Evolutionary conservation across 2,888 invertebrate genomes (phyloP), one percentile per base, ranked within the genome.

Genomic region (Hetaerina titia): DNA sequence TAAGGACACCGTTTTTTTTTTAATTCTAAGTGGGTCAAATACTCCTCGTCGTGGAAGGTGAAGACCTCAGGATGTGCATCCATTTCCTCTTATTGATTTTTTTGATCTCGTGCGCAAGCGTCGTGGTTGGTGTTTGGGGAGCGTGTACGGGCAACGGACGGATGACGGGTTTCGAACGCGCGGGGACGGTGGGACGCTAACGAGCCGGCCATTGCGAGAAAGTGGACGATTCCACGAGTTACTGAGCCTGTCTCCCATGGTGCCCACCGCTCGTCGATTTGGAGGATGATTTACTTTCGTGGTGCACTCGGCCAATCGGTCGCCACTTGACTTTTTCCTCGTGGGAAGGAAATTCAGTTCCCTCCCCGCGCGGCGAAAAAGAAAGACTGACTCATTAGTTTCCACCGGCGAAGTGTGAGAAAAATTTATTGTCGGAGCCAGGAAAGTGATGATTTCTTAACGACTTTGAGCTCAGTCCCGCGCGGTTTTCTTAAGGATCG

Each of bases 371-470:
- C n/a, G 5, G 69, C 22, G 81, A 13, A 31, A 31, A 81, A 81
- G 31, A 81, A 81, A 81, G 25, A 22, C 81, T 13, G 31, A 45
- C 81, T 81, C 81, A 81, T 81, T 81, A 81, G 81, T 81, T 81
- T 81, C 81, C 31, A 81, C 81, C 31, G 81, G 81, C 81, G 81
- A 81, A 31, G 81, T 81, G 81, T 81, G 81, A 15, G 81, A 31
- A 81, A 81, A 81, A 81, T 81, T 81, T 81, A 81, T 81, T 31
- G 81, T 15, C 31, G 25, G 81, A 81, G 81, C 31, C 81, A 81
- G 31, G 81, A 81, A 81, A 81, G 81, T 81, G 81, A 81, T 81
- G 81, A 81, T 81, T 81, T 81, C 81, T 81, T 81, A 81, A 81
- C 31, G 81, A 81, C 81, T 81, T 31, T 81, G 81, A 31, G 81